These are phyloP conservation scores for Drosophila paranaensis DNA, from an alignment of 2,888 invertebrate species.

Conservation along the genomic window DNA sequence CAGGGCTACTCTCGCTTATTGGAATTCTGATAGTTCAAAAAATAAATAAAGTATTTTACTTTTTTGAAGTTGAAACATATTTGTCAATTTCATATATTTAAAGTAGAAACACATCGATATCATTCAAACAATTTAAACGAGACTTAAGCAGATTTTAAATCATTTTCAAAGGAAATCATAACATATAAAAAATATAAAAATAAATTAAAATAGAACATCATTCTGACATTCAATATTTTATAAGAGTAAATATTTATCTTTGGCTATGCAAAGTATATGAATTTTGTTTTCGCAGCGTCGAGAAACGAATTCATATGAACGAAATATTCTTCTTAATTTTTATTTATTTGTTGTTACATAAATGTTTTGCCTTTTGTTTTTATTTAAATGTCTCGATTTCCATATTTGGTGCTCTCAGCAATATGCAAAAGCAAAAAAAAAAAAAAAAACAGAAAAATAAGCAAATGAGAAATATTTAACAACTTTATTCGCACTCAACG, in stretches of 20 bases:
- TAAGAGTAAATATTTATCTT: background rate
- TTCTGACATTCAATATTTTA: background rate
- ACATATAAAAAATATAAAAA: too few species aligned
- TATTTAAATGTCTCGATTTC: conserved; percentile 28
- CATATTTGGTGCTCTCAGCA: conserved; percentile 18
- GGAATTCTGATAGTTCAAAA: too few species aligned
- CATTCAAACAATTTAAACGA: too few species aligned
- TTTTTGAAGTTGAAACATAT: too few species aligned
- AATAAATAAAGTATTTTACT: too few species aligned
- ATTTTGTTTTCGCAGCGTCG: background rate
- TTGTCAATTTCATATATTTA: too few species aligned
- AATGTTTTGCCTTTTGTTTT: conserved; percentile 25
- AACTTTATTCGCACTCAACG: conserved; percentile 32
- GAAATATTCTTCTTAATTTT: conserved; percentile 4
- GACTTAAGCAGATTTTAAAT: too few species aligned
- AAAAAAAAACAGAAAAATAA: conserved; percentile 19
- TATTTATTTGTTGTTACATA: conserved; percentile 18
- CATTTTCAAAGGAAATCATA: too few species aligned
- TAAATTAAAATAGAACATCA: background rate
- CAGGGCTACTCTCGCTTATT: background rate
- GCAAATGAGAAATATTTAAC: conserved; percentile 30
- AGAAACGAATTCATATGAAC: background rate
- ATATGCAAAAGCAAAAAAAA: conserved; percentile 33
- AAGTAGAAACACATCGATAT: too few species aligned
- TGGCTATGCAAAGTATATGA: background rate